Conservation (phyloP, 1,140 invertebrate genomes). For the Drosophila sproati region DNA sequence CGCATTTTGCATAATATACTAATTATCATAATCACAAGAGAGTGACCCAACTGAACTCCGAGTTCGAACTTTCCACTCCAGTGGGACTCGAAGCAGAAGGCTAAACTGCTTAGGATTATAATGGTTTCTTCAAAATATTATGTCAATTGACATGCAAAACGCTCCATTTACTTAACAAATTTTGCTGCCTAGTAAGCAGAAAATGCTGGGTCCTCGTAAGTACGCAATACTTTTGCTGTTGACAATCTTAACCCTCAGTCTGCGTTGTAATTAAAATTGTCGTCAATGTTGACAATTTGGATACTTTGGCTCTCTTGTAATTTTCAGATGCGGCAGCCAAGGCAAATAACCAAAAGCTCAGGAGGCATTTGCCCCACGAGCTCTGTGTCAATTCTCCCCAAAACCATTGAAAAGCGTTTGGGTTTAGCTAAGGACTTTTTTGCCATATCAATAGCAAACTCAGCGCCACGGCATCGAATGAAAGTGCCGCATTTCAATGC, state of each 20-base stretch:
- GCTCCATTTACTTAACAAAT: conserved; percentile 54
- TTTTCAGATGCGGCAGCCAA: conserved; percentile 31
- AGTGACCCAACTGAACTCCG: conserved; percentile 28
- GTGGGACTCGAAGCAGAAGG: conserved; percentile 1
- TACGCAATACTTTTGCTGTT: conserved; percentile 57
- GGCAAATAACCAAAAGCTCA: conserved; percentile 31
- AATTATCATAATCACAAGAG: conserved; percentile 51
- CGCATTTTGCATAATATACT: conserved; percentile 75
- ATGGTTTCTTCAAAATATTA: conserved; percentile 39
- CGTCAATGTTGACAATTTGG: conserved; percentile 65
- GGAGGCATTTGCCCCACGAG: background rate
- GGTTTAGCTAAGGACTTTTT: conserved; percentile 33
- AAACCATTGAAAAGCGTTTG: conserved; percentile 26
- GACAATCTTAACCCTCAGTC: conserved; percentile 21
- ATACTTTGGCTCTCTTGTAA: conserved; percentile 33
- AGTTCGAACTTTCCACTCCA: conserved; percentile 9
- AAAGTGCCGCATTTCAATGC: conserved; percentile 35
- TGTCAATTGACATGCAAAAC: conserved; percentile 61
- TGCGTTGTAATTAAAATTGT: conserved; percentile 77
- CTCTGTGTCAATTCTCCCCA: background rate
- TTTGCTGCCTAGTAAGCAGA: conserved; percentile 22
- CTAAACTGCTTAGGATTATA: conserved; percentile 41
- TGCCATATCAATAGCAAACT: conserved; percentile 29
- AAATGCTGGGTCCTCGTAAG: conserved; percentile 55
- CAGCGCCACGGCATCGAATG: conserved; percentile 14